Evolutionary conservation across 2,113 vertebrate species (phyloP), one percentile per base, ranked within the genome.

Genomic region (Rhynchomys soricoides): DNA sequence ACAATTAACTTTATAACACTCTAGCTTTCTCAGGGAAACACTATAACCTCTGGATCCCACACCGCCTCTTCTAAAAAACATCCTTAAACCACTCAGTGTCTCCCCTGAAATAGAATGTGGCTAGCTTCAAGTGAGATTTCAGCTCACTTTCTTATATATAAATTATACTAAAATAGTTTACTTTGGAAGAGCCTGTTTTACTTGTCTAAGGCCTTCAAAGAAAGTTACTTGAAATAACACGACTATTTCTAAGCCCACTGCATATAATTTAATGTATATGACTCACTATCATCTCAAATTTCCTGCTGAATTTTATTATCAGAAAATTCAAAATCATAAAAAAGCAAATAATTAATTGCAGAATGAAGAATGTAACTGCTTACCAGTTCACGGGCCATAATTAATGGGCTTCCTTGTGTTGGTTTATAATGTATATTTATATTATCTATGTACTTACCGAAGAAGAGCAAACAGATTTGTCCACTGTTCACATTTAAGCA

Each of bases 251-350:
- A 89, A 43, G 92, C 94, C 24, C 89, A 66, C 91, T 22, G 86
- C 26, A 52, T 77, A 75, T 12, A 86, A 55, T 93, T 92, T 89
- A 88, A 88, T 29, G 9, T 31, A 82, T 59, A 11, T 81, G n/a
- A 11, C 85, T 87, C 22, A 81, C 95, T 75, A 59, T 94, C 26
- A 74, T 29, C n/a, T 95, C 95, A 95, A 89, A 78, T 94, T 29
- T 92, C n/a, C 74, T 95, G 52, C 17, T 91, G 21, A 59, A 52
- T 86, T 95, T 95, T 79, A 16, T 86, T 85, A 19, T 10, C 50
- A 86, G 12, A 13, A 78, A 71, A 74, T 89, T 45, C 86, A 66
- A 83, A 82, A 50, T 74, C 24, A 89, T 48, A 86, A 93, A 92
- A 64, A 62, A 9, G 5, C 37, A 71, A 71, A 83, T 34, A 66